phyloP scores from a whole-genome alignment of 2,888 invertebrate genomes.

The Charanyca ferruginea region DNA sequence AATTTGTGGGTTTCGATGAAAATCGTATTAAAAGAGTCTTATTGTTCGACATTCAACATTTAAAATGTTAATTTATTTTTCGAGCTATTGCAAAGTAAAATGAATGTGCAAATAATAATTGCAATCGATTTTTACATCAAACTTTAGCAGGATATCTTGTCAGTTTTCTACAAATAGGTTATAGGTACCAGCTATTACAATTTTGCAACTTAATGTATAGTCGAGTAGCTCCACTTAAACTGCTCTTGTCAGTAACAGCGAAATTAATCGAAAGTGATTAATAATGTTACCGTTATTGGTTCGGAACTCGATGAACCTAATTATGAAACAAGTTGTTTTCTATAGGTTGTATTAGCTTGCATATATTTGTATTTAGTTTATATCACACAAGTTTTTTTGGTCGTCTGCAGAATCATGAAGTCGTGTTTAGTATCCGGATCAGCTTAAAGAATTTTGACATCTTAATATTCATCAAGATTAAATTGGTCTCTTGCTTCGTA shows the following conservation, averaged over 20 bases:
- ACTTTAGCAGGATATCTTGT: conserved; percentile 13
- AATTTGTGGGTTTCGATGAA: no score
- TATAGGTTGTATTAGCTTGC: not conserved
- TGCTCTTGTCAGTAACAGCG: conserved; percentile 44
- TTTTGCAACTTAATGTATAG: conserved; percentile 37
- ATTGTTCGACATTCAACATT: no score
- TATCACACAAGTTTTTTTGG: conserved; percentile 16
- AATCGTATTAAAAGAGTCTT: no score
- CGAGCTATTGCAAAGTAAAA: conserved; percentile 1
- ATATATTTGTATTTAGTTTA: conserved; percentile 11
- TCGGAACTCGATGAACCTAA: conserved; percentile 25
- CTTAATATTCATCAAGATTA: conserved; percentile 35
- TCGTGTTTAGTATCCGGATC: conserved; percentile 31
- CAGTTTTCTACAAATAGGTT: conserved; percentile 23
- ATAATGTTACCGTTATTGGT: conserved; percentile 46
- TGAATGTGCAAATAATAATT: conserved; percentile 1
- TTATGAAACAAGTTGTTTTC: conserved; percentile 45
- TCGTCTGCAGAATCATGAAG: conserved; percentile 10
- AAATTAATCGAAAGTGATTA: conserved; percentile 62
- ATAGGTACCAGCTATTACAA: conserved; percentile 4
- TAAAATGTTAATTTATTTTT: no score
- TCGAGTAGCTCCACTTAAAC: conserved; percentile 19
- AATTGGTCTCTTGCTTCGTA: conserved; percentile 8
- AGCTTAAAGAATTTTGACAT: conserved; percentile 31
- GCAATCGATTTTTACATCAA: conserved; percentile 10